A percentile compares a stretch with the other conserved stretches of the same genome.
phyloP scores from a whole-genome alignment of 2,888 invertebrate genomes.

The Drosophila affinis region DNA sequence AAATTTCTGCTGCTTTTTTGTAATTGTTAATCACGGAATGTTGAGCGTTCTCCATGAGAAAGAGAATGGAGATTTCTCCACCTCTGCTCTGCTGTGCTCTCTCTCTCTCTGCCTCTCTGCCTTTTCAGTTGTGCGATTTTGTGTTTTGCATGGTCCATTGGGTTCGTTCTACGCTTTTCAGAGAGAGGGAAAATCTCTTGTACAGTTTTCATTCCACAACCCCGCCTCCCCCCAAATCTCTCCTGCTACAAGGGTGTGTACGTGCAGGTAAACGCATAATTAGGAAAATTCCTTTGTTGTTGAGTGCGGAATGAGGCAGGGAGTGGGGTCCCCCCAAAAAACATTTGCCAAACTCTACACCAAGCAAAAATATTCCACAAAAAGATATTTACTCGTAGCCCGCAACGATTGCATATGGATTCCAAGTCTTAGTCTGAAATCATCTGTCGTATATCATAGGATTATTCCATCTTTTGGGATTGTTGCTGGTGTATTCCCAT shows the following conservation, averaged over 20 bases:
- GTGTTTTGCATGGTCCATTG: slow-evolving; percentile 64
- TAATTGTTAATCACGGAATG: slow-evolving; percentile 75
- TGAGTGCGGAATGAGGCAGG: neutral
- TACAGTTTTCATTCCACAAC: neutral
- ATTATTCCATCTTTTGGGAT: no score
- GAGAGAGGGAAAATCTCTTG: slow-evolving; percentile 12
- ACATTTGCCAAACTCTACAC: neutral
- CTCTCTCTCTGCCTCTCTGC: neutral
- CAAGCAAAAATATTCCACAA: neutral
- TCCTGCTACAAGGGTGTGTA: slow-evolving; percentile 36
- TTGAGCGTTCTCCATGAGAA: slow-evolving; percentile 12
- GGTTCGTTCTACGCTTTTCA: slow-evolving; percentile 9
- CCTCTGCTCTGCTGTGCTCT: neutral
- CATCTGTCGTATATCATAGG: no score
- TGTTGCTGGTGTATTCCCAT: no score
- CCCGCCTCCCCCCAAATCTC: neutral
- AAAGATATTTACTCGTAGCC: no score
- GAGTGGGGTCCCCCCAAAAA: neutral
- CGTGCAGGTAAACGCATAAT: slow-evolving; percentile 74
- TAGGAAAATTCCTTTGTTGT: slow-evolving; percentile 62
- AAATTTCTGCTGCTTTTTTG: slow-evolving; percentile 42
- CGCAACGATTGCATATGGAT: no score
- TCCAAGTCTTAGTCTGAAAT: no score
- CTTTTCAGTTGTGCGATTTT: slow-evolving; percentile 44
- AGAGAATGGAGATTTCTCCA: neutral